Base-by-base conservation (phyloP, 2,797 vertebrate species). In the Pelochelys cantorii region DNA sequence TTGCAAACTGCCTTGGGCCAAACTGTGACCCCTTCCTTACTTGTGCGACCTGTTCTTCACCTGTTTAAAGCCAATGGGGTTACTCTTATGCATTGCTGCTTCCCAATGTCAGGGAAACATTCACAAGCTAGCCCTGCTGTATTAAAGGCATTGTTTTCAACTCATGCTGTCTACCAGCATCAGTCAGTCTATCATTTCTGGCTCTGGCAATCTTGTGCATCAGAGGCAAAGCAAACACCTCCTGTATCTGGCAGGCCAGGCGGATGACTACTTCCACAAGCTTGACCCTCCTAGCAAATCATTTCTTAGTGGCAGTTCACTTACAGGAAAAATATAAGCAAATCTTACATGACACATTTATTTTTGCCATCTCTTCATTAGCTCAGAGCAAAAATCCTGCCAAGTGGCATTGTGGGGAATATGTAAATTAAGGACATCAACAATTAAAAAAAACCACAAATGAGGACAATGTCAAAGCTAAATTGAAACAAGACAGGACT, bases 301-400 rank as follows among this genome's bases (percentile, higher is more conserved):
- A 2, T 54, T 27, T 60, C 92, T 59, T 15, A 84, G 34, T 56
- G 92, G 83, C 15, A 86, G 91, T 92, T 95, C 9, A 18, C 87
- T 92, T 86, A 79, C 87, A 78, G 53, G 52, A 94, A 94, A 23
- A n/a, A 90, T 56, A 95, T 91, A 94, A 95, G 91, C 94, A 95
- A 97, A 97, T 96, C 93, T 95, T 94, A 85, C 78, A 27, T 90
- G 94, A 93, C 95, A 92, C 84, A 1, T 95, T 95, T 96, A 95
- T 97, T 96, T 97, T 96, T 87, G 96, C 93, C 95, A 37, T 93
- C 93, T 87, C 57, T 96, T 96, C 95, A 96, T 95, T 94, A 95
- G 95, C 95, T 96, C 88, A 82, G 92, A 96, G 96, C 92, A 79
- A 96, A 94, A 94, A 95, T 93, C 95, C 90, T 65, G 92, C 95